Evolutionary conservation across 2,113 vertebrate genomes (phyloP), one percentile per base, ranked within the genome.

Genomic region (Cryptoleucopteryx plumbea): DNA sequence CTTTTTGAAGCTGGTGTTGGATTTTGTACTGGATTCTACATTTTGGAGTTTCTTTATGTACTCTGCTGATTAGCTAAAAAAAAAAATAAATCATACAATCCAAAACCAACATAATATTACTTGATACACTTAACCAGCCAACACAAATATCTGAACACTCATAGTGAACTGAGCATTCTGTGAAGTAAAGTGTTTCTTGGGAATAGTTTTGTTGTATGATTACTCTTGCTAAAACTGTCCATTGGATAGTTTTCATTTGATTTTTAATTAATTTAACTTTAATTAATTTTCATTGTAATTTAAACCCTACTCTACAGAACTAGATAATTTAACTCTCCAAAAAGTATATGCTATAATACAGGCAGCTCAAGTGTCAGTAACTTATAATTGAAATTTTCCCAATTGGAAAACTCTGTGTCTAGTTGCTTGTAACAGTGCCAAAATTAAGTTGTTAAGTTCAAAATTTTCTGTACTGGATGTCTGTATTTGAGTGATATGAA

Each of bases 271-370:
- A 87, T 86, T 71, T 71, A 79, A 36, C 53, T 43, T 89, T 86
- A 91, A 87, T 91, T 96, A 91, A 40, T 90, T 88, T 90, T 87
- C 73, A 61, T 22, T 90, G 40, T 21, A 82, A 65, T 85, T 96
- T 87, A 70, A 89, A 94, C 21, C 12, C 10, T 63, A 32, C 40
- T 48, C 16, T 79, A 45, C 11, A 85, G 52, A 71, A 79, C 7
- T 66, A 62, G 63, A 40, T 61, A 68, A 87, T 89, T 84, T 84
- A 15, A 11, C 40, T 86, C 11, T 80, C 31, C 9, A 83, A 74
- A 71, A 94, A 59, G 7, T 43, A 31, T 20, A 16, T 79, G 23
- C 7, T 87, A 3, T 75, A 82, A 59, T 59, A 40, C 6, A 95
- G 59, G 34, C 34, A 95, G 65, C 52, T 82, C 52, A 90, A 59